Evolutionary conservation across 2,797 vertebrate species (phyloP).

Genomic region (Eutrigla gurnardus): DNA sequence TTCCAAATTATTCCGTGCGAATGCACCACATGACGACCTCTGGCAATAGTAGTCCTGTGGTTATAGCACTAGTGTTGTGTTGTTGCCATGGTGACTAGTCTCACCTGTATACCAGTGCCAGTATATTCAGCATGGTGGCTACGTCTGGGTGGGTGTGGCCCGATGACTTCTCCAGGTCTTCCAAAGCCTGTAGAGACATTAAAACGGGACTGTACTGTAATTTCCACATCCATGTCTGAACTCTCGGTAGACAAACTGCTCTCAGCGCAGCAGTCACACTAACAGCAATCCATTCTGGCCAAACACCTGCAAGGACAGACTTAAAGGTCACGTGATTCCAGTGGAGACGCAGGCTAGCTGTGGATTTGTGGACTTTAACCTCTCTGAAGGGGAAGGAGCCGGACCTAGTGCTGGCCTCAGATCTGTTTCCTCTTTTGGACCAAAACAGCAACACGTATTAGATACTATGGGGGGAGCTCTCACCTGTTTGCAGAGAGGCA

Average conservation of each 20-base stretch:
- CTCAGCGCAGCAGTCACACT: background rate
- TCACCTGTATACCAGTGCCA: slow-evolving; percentile 92
- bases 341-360: no score
- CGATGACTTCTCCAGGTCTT: slow-evolving; percentile 92
- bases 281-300: background rate
- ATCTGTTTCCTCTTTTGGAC: background rate
- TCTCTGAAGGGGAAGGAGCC: background rate
- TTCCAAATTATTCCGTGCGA: background rate
- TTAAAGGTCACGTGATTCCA: background rate
- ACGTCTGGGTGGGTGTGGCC: slow-evolving; percentile 93
- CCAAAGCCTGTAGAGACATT: slow-evolving; percentile 82
- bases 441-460: background rate
- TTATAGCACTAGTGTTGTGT: background rate
- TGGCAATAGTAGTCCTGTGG: background rate
- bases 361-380: background rate
- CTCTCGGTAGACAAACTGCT: background rate
- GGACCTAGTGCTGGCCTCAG: background rate
- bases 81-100: background rate
- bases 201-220: background rate
- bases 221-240: background rate
- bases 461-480: background rate
- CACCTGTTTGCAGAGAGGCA: slow-evolving; percentile 90
- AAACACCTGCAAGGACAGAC: background rate
- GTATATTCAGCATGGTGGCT: slow-evolving; percentile 93
- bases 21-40: background rate